Percentiles rank a stretch among this genome's conserved stretches.
Evolutionary conservation across 2,888 invertebrate species (phyloP).

Genomic region (Diaphora mendica): DNA sequence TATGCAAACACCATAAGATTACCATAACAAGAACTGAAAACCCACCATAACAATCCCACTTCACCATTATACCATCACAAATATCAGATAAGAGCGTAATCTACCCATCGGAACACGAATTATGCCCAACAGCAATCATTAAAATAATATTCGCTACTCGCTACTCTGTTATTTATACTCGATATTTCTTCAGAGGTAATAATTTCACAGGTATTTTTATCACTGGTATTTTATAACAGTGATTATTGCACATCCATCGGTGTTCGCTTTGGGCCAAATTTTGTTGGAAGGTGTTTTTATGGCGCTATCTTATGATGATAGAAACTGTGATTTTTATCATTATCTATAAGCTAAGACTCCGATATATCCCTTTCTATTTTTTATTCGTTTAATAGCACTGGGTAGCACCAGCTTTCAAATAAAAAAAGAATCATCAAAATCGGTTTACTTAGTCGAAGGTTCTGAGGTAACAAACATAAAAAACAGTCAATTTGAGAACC

Average conservation of each 20-base stretch:
- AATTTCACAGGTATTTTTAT: conserved; percentile 43
- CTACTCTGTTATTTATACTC: conserved; percentile 44
- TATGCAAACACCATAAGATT: not conserved
- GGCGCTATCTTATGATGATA: conserved; percentile 12
- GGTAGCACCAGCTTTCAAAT: too few species aligned
- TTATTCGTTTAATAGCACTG: too few species aligned
- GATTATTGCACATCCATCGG: conserved; percentile 38
- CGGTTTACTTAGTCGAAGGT: too few species aligned
- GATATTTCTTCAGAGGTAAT: conserved; percentile 41
- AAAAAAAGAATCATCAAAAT: too few species aligned
- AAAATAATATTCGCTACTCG: conserved; percentile 37
- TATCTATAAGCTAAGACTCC: not conserved
- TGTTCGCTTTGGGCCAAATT: conserved; percentile 12
- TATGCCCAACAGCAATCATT: conserved; percentile 47
- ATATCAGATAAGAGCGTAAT: conserved; percentile 21
- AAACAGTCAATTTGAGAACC: too few species aligned
- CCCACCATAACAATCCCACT: not conserved
- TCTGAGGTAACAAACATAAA: too few species aligned
- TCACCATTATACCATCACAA: not conserved
- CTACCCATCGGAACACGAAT: conserved; percentile 31
- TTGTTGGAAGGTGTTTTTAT: conserved; percentile 13
- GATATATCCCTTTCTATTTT: too few species aligned
- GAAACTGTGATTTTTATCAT: conserved; percentile 9
- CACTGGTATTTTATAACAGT: conserved; percentile 34
- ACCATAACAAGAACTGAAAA: conserved; percentile 1